Evolutionary conservation across 1,140 invertebrate species (phyloP).

Genomic region (Lamellibrachia luymesi): DNA sequence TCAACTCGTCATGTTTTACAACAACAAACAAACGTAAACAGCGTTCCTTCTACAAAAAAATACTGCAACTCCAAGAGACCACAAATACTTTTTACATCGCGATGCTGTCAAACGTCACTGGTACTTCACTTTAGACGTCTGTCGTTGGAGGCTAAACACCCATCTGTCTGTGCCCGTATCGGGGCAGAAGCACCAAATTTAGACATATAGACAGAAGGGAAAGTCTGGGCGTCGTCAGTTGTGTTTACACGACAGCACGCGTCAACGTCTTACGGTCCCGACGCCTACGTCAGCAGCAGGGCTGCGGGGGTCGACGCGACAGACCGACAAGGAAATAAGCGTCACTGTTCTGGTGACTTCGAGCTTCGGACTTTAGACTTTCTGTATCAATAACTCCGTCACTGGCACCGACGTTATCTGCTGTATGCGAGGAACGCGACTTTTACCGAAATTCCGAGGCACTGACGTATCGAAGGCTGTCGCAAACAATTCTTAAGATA

Average conservation of each 20-base stretch:
- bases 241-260: background rate
- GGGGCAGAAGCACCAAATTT: background rate
- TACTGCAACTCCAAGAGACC: background rate
- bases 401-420: background rate
- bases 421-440: background rate
- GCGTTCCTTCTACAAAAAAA: background rate
- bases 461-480: background rate
- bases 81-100: background rate
- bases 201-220: background rate
- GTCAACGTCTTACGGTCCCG: background rate
- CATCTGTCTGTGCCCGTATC: background rate
- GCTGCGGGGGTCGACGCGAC: background rate
- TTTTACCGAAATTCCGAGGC: background rate
- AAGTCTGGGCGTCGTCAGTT: background rate
- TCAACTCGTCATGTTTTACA: background rate
- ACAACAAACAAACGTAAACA: background rate
- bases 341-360: background rate
- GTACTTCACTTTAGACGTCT: background rate
- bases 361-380: background rate
- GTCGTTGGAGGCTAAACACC: background rate
- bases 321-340: background rate
- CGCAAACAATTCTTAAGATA: background rate
- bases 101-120: background rate
- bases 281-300: background rate
- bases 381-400: background rate